These are phyloP conservation scores for Euclidia mi DNA, from an alignment of 2,888 invertebrate species.

Conservation along the genomic window DNA sequence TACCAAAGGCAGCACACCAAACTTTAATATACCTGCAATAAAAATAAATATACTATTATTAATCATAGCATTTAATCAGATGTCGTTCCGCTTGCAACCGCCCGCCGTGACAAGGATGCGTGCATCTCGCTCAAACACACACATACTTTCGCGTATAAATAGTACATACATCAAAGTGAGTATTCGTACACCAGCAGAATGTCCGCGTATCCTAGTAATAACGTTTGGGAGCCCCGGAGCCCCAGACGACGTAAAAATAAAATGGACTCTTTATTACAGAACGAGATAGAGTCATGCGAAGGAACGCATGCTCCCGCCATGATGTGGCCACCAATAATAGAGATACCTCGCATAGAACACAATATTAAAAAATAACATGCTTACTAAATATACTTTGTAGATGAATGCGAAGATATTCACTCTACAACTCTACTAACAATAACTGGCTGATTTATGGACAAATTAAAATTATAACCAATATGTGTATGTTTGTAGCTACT, in stretches of 20 bases:
- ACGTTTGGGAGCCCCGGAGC: constrained; percentile 18
- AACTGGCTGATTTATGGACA: not conserved
- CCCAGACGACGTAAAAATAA: constrained; percentile 47
- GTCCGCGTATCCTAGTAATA: constrained; percentile 4
- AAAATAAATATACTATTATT: too few species aligned
- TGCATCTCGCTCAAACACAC: too few species aligned
- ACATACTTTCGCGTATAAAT: too few species aligned
- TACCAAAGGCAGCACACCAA: too few species aligned
- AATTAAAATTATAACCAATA: not conserved
- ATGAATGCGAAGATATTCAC: not conserved
- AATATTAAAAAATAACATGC: not conserved
- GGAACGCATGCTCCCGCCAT: constrained; percentile 23
- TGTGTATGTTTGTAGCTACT: too few species aligned
- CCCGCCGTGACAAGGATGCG: too few species aligned
- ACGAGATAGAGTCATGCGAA: constrained; percentile 36
- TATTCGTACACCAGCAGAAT: not conserved
- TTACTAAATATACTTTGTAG: not conserved
- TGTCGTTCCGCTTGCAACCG: too few species aligned
- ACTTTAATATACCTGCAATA: too few species aligned
- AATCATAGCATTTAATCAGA: too few species aligned
- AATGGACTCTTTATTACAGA: constrained; percentile 33
- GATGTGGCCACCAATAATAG: constrained; percentile 43
- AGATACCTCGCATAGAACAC: constrained; percentile 16
- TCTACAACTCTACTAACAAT: not conserved
- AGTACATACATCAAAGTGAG: too few species aligned